phyloP scores from a whole-genome alignment of 2,113 vertebrate species.

The Eulemur macaco region DNA sequence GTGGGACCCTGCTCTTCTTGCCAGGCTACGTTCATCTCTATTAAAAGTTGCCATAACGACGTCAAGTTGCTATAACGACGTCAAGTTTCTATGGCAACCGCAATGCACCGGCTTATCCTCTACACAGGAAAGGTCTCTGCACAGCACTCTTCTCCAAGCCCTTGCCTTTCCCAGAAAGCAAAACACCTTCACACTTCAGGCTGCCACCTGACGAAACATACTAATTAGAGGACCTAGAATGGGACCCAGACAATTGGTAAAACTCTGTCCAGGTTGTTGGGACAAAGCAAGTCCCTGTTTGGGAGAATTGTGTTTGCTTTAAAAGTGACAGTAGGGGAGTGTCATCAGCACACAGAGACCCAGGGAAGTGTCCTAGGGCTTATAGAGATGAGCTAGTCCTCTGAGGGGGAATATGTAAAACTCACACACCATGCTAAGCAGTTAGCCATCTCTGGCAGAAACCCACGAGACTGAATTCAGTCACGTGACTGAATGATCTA shows the following conservation, averaged over 20 bases:
- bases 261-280: not conserved
- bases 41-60: not conserved
- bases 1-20: accelerated
- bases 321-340: not conserved
- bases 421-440: not conserved
- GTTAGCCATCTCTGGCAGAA: not conserved
- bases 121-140: not conserved
- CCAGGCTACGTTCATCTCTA: accelerated
- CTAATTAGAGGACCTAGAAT: not conserved
- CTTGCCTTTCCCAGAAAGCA: not conserved
- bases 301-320: not conserved
- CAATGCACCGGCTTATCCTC: not conserved
- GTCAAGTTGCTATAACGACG: not conserved
- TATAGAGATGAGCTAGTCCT: not conserved
- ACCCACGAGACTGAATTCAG: not conserved
- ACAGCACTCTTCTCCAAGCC: not conserved
- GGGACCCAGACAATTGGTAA: not conserved
- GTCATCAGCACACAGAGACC: not conserved
- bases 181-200: not conserved
- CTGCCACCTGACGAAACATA: not conserved
- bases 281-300: not conserved
- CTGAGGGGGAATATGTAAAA: not conserved
- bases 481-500: not conserved
- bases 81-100: conserved; percentile 9
- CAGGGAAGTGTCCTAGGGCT: not conserved